Percentiles rank a stretch among this genome's conserved stretches.
phyloP scores from a whole-genome alignment of 1,140 invertebrate genomes.

The Drosophila pseudoananassae region DNA sequence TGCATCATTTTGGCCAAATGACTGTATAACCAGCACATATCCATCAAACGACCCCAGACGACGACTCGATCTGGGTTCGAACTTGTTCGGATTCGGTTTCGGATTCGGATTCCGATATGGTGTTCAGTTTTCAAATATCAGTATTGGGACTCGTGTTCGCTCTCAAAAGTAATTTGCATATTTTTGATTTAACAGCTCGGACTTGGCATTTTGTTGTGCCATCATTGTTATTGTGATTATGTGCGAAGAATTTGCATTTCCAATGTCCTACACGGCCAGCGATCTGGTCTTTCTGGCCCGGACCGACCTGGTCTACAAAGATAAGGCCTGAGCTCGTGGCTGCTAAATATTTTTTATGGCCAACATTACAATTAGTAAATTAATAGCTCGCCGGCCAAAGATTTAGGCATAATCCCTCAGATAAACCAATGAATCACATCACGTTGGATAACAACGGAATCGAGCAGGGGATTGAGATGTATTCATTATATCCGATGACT shows the following conservation, averaged over 20 bases:
- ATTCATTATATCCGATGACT: constrained; percentile 75
- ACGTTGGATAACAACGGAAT: constrained; percentile 35
- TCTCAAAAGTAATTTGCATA: constrained; percentile 67
- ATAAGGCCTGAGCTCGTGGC: background rate
- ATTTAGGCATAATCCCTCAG: constrained; percentile 54
- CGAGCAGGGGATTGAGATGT: constrained; percentile 30
- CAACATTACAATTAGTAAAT: constrained; percentile 64
- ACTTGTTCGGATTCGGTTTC: constrained; percentile 20
- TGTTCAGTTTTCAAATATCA: background rate
- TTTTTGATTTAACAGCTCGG: constrained; percentile 82
- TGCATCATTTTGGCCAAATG: constrained; percentile 79
- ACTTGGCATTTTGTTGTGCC: constrained; percentile 48
- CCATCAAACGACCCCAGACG: constrained; percentile 62
- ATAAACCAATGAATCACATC: constrained; percentile 60
- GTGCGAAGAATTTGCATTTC: constrained; percentile 72
- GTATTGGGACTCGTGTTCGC: constrained; percentile 48
- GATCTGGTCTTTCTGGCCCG: constrained; percentile 26
- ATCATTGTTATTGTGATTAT: constrained; percentile 71
- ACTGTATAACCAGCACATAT: constrained; percentile 81
- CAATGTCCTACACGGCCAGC: constrained; percentile 50
- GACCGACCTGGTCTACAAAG: constrained; percentile 1
- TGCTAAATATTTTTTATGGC: constrained; percentile 47
- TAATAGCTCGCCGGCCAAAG: constrained; percentile 39
- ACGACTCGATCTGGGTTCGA: constrained; percentile 3
- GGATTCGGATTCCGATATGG: constrained; percentile 11